These are phyloP conservation scores for Merops nubicus DNA, from an alignment of 2,113 vertebrate species.

Conservation along the genomic window DNA sequence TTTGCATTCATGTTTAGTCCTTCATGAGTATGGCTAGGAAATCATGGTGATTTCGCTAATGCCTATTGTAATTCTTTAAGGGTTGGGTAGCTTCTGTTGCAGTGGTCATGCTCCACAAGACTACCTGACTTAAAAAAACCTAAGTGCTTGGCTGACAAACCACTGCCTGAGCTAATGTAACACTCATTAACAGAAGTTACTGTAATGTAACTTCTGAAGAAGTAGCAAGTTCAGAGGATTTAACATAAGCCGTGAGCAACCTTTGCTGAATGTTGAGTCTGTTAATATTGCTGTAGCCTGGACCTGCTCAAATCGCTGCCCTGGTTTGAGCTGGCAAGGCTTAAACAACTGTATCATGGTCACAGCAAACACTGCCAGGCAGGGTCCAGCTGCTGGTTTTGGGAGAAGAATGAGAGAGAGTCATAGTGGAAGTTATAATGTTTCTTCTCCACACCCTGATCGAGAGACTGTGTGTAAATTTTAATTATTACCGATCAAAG, in stretches of 20 bases:
- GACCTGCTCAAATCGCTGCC: not conserved
- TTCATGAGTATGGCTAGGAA: not conserved
- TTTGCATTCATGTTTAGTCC: not conserved
- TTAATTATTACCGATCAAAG: accelerated
- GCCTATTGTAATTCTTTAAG: not conserved
- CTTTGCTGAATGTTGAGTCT: not conserved
- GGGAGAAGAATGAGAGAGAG: not conserved
- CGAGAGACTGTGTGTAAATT: not conserved
- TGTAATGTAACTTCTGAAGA: not conserved
- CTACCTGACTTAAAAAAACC: too few species aligned
- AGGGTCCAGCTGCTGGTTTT: not conserved
- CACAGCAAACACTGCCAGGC: accelerated
- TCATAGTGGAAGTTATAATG: not conserved
- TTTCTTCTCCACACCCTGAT: not conserved
- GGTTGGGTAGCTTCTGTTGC: not conserved
- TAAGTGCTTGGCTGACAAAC: accelerated
- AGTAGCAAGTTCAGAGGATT: not conserved
- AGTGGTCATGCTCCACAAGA: not conserved
- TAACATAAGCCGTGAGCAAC: not conserved
- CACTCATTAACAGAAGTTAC: too few species aligned
- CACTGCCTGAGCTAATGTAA: not conserved
- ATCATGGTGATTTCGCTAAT: not conserved
- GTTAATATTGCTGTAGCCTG: not conserved
- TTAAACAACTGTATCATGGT: not conserved
- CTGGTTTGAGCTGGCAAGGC: not conserved